Evolutionary conservation across 2,797 vertebrate genomes (phyloP).

Genomic region (Neopelma chrysocephalum): DNA sequence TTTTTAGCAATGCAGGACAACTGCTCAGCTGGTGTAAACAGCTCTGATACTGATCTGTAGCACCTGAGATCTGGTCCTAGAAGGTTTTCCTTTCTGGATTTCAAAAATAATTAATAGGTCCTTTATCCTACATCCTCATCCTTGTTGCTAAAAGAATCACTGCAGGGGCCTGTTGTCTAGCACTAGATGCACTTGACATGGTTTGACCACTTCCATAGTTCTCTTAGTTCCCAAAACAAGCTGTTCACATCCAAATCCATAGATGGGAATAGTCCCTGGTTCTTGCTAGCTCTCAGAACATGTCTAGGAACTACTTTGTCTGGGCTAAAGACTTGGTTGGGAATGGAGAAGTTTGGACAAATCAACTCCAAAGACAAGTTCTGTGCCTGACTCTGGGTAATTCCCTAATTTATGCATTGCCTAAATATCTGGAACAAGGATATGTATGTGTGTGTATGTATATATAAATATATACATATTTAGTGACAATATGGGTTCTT

Average conservation of each 20-base stretch:
- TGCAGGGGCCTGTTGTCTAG: background rate
- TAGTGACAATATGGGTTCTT: background rate
- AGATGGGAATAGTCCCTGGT: background rate
- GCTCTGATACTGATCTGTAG: background rate
- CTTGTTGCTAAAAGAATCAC: background rate
- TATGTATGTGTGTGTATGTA: no score
- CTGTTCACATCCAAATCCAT: background rate
- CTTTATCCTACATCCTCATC: background rate
- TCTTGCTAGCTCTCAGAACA: background rate
- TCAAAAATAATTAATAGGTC: background rate
- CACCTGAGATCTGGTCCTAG: background rate
- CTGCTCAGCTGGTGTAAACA: background rate
- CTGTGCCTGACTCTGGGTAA: background rate
- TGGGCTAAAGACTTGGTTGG: background rate
- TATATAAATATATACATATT: background rate
- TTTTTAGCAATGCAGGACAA: background rate
- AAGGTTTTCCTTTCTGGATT: background rate
- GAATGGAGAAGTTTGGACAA: background rate
- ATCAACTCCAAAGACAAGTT: background rate
- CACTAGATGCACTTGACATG: background rate
- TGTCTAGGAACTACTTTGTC: background rate
- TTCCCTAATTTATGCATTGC: background rate
- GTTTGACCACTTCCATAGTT: background rate
- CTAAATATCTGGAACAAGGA: background rate
- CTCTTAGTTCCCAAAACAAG: background rate